These are phyloP conservation scores for Spinus olivaceus DNA, from an alignment of 2,797 vertebrate genomes.

Conservation along the genomic window DNA sequence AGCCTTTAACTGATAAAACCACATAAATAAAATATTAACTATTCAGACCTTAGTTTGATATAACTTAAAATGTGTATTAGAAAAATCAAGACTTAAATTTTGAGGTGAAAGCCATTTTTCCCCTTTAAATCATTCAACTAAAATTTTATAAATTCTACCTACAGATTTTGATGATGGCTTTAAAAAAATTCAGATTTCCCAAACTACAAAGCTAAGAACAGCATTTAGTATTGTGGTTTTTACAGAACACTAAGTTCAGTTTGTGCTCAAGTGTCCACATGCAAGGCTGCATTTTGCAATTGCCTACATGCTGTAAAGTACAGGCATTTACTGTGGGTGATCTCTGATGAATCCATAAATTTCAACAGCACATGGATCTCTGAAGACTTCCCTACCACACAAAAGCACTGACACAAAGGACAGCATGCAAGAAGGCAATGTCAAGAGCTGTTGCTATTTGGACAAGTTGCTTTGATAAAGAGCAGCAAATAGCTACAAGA, in stretches of 20 bases:
- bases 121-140: background rate
- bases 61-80: background rate
- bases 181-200: background rate
- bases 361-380: constrained; percentile 37
- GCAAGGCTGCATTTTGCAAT: background rate
- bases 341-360: constrained; percentile 60
- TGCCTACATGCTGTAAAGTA: background rate
- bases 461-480: constrained; percentile 54
- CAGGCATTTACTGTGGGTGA: background rate
- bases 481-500: constrained; percentile 58
- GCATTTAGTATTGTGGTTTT: background rate
- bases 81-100: background rate
- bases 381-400: constrained; percentile 31
- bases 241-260: background rate
- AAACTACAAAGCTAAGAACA: background rate
- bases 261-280: background rate
- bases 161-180: background rate
- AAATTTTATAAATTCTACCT: background rate
- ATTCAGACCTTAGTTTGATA: background rate
- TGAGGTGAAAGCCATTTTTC: background rate
- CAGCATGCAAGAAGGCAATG: constrained; percentile 43
- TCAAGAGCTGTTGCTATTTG: constrained; percentile 70
- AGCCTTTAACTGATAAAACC: background rate
- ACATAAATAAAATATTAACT: background rate
- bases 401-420: constrained; percentile 70